Evolutionary conservation across 64 coral and sea anemone species (phyloP).

Genomic region (Platygyra sinensis): DNA sequence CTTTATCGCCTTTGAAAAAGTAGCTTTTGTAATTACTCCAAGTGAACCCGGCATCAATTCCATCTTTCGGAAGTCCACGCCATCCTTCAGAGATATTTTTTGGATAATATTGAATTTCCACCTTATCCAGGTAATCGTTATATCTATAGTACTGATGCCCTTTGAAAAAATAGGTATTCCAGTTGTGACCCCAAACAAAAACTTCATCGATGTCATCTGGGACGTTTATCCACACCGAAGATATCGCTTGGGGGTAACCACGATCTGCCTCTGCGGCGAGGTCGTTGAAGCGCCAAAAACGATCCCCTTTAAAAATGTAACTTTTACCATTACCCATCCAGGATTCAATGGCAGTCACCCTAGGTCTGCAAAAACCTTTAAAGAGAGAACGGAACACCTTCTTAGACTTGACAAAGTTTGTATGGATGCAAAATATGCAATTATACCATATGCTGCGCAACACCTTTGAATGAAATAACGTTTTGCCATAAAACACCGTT

Average conservation of each 20-base stretch:
- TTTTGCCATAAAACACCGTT: too few species aligned
- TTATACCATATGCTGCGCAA: too few species aligned
- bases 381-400: too few species aligned
- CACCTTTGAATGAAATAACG: too few species aligned
- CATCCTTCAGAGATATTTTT: slow-evolving; percentile 37
- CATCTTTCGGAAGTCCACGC: slow-evolving; percentile 43
- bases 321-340: too few species aligned
- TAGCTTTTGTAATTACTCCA: not conserved
- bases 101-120: not conserved
- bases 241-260: slow-evolving; percentile 12
- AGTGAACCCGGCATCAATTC: slow-evolving; percentile 64
- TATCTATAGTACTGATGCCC: slow-evolving; percentile 33
- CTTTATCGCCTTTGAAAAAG: slow-evolving; percentile 57
- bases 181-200: slow-evolving; percentile 52
- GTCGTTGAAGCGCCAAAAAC: slow-evolving; percentile 50
- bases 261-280: not conserved
- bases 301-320: too few species aligned
- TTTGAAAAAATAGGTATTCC: slow-evolving; percentile 62
- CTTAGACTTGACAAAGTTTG: not conserved
- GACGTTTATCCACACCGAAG: not conserved
- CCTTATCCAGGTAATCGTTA: not conserved
- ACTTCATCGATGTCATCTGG: slow-evolving; percentile 62
- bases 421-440: not conserved
- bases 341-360: too few species aligned
- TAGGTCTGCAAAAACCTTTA: too few species aligned